Evolutionary conservation across 2,797 vertebrate genomes (phyloP).

Genomic region (Falco biarmicus): DNA sequence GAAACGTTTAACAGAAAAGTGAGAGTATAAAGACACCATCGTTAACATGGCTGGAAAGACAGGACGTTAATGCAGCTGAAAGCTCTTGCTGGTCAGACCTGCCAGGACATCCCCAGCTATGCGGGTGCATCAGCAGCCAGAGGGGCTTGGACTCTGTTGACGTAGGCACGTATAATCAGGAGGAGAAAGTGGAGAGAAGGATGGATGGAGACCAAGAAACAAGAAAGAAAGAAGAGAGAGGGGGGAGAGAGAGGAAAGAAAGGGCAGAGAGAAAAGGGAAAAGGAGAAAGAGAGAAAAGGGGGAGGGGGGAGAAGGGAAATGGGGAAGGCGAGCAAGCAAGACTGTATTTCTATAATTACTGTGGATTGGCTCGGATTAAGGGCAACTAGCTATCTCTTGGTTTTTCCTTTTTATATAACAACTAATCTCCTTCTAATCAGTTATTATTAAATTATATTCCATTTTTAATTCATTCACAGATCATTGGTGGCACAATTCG

Average conservation of each 20-base stretch:
- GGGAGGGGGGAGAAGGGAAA: slow-evolving; percentile 38
- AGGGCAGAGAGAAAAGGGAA: slow-evolving; percentile 45
- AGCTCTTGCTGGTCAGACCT: neutral
- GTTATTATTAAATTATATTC: slow-evolving; percentile 96
- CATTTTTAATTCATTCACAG: slow-evolving; percentile 87
- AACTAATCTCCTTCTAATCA: slow-evolving; percentile 91
- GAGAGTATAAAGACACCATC: slow-evolving; percentile 31
- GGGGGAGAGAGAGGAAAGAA: neutral
- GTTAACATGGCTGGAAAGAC: neutral
- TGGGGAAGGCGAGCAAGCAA: slow-evolving; percentile 50
- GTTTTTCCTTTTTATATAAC: slow-evolving; percentile 86
- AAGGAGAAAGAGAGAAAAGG: slow-evolving; percentile 52
- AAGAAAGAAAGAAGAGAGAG: neutral
- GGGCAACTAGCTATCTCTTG: slow-evolving; percentile 84
- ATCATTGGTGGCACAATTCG: slow-evolving; percentile 88
- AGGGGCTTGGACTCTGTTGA: neutral
- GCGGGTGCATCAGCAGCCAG: neutral
- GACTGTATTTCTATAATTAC: slow-evolving; percentile 77
- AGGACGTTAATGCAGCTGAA: neutral
- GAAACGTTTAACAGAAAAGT: slow-evolving; percentile 35
- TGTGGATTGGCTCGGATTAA: slow-evolving; percentile 84
- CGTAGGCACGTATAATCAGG: neutral
- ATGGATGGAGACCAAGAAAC: neutral
- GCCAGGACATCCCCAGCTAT: neutral
- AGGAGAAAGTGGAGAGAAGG: slow-evolving; percentile 43